Evolutionary conservation across 2,888 invertebrate species (phyloP).

Genomic region (Antheraea assamensis): DNA sequence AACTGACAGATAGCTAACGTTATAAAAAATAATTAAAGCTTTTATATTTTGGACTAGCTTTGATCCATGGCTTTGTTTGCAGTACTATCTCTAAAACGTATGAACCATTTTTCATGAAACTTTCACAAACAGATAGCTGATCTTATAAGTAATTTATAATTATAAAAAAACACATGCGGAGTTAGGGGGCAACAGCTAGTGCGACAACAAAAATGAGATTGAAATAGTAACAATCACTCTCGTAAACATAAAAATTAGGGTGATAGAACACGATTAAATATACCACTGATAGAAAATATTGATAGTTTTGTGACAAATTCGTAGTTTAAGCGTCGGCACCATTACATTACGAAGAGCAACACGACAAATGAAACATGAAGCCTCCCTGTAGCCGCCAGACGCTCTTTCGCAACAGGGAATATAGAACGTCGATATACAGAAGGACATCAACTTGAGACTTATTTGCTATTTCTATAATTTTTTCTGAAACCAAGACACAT

Average conservation of each 20-base stretch:
- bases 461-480: not conserved
- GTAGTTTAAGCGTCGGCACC: conserved; percentile 19
- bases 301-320: conserved; percentile 22
- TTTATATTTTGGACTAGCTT: too few species aligned
- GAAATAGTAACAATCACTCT: not conserved
- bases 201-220: not conserved
- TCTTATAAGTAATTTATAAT: too few species aligned
- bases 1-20: too few species aligned
- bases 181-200: too few species aligned
- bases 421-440: conserved; percentile 18
- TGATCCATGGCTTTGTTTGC: too few species aligned
- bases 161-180: too few species aligned
- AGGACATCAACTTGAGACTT: conserved; percentile 17
- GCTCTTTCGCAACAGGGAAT: conserved; percentile 23
- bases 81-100: too few species aligned
- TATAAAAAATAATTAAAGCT: too few species aligned
- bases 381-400: conserved; percentile 15
- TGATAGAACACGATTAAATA: not conserved
- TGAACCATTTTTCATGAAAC: too few species aligned
- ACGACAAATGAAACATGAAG: conserved; percentile 33
- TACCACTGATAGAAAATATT: conserved; percentile 7
- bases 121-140: too few species aligned
- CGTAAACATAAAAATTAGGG: too few species aligned
- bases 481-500: not conserved
- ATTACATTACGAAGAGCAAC: conserved; percentile 28